Conservation (phyloP, 2,888 invertebrate species). For the Xiphydria camelus region DNA sequence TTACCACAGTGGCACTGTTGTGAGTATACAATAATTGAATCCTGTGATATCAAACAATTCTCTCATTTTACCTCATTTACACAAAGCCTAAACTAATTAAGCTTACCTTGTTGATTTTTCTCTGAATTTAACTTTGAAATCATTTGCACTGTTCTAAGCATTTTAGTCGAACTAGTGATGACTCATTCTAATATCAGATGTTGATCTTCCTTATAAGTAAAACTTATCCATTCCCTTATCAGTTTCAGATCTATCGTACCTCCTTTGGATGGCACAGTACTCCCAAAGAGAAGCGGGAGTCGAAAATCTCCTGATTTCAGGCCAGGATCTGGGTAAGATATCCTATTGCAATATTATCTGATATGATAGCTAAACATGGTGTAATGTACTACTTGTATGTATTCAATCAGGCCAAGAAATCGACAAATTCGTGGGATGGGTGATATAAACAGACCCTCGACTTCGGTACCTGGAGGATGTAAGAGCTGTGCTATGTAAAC, state of each 20-base stretch:
- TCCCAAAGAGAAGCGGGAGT: constrained; percentile 18
- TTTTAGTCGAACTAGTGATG: constrained; percentile 7
- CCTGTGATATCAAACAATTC: not conserved
- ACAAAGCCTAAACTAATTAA: not conserved
- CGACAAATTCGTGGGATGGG: constrained; percentile 39
- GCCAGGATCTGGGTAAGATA: constrained; percentile 36
- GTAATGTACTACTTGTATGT: not conserved
- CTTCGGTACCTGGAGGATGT: constrained; percentile 46
- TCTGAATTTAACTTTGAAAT: too few relatives aligned
- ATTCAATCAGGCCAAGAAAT: constrained; percentile 33
- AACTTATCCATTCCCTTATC: too few relatives aligned
- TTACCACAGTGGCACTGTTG: constrained; percentile 39
- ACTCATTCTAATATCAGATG: constrained; percentile 10
- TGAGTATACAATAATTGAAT: constrained; percentile 22
- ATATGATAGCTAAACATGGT: not conserved
- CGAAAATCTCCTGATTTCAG: constrained; percentile 31
- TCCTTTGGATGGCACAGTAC: too few relatives aligned
- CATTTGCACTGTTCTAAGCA: not conserved
- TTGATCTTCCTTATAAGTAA: too few relatives aligned
- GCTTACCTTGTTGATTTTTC: too few relatives aligned
- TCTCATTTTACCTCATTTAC: not conserved
- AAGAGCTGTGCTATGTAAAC: constrained; percentile 35
- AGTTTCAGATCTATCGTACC: constrained; percentile 43
- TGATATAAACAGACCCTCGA: constrained; percentile 35
- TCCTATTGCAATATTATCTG: not conserved